Base-by-base conservation (phyloP, 2,113 vertebrate genomes). In the Tiliqua scincoides region DNA sequence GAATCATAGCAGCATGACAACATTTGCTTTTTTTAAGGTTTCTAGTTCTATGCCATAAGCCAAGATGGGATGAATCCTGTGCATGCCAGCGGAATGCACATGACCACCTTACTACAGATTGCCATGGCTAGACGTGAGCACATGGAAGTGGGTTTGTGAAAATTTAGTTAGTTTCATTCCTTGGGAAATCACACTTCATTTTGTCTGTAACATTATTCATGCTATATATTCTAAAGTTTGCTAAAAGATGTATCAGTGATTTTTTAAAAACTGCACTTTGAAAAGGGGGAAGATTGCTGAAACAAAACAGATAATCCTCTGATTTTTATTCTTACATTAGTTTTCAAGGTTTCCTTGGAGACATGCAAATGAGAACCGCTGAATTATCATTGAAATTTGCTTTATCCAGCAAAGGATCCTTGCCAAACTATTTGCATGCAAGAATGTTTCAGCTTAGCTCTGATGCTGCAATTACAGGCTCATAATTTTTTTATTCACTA, bases 371-470 rank as follows among this genome's bases (percentile, higher is more conserved):
- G 82, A 40, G 10, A 87, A 84, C 23, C 30, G 67, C 84, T 78
- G 67, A 83, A 75, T 6, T 91, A 59, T 5, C 70, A 17, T 4
- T 54, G 68, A 35, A 77, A 40, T 3, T 15, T 57, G 3, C 75
- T 67, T 87, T 88, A 75, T 25, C 59, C 78, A n/a, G 78, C 67
- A 81, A 88, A 32, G 61, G n/a, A 81, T 88, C 84, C 62, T 54
- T 54, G 87, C 57, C 75, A 68, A 43, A 84, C 85, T 87, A 85
- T 59, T 85, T 79, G 74, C 71, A 75, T 78, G 87, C 71, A 40
- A 20, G 23, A 0, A 14, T 68, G 68, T 78, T 78, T 40, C 1
- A 57, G 0, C 62, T 76, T 83, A 74, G 40, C 32, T 17, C 10
- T 5, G 12, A 54, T 85, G 1, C 2, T 74, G 48, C 83, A 87